phyloP scores from a whole-genome alignment of 2,888 invertebrate genomes.

The Caenorhabditis sp. region DNA sequence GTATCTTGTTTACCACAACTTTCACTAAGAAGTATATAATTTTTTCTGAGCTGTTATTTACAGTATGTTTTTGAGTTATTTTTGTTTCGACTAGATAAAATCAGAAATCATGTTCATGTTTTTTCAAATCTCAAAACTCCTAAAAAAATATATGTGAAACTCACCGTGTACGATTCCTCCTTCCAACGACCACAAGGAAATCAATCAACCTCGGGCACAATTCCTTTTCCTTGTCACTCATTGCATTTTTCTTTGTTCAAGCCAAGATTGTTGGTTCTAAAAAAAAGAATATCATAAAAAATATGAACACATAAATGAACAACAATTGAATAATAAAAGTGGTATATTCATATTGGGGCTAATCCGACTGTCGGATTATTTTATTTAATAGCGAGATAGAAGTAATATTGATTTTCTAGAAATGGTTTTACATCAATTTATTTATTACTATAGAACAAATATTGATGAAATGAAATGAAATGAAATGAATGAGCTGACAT shows the following conservation, averaged over 20 bases:
- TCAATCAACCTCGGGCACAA: constrained; percentile 79
- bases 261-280: too few species aligned
- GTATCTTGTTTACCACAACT: too few species aligned
- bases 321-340: background rate
- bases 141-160: too few species aligned
- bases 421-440: too few species aligned
- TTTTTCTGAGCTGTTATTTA: too few species aligned
- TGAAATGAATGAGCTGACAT: background rate
- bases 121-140: too few species aligned
- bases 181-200: constrained; percentile 94
- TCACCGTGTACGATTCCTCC: constrained; percentile 21
- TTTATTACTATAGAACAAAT: background rate
- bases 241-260: constrained; percentile 13
- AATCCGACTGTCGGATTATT: background rate
- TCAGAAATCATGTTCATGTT: too few species aligned
- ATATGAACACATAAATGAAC: background rate
- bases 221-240: constrained; percentile 71
- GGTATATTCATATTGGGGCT: background rate
- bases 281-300: background rate
- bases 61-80: too few species aligned
- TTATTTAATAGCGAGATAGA: background rate
- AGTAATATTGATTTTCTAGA: too few species aligned
- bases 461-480: background rate
- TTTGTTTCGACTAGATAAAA: too few species aligned
- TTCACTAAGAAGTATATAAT: too few species aligned